A percentile compares a stretch with the other conserved stretches of the same genome.
Conservation (phyloP, 1,140 invertebrate species). For the Potamilus streckersoni region DNA sequence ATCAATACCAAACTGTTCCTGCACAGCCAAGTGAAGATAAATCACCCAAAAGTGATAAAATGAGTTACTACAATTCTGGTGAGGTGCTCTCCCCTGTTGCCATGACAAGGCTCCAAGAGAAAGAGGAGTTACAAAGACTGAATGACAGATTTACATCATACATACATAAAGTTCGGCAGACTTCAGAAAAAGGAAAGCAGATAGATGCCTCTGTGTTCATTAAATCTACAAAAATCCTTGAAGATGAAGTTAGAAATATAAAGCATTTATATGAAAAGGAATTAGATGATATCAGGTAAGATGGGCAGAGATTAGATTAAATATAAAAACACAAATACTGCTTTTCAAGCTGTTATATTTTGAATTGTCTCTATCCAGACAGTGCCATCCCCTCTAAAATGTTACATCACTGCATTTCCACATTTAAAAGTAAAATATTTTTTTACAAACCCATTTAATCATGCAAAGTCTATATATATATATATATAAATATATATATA, state of each 20-base stretch:
- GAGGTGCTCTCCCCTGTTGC: constrained; percentile 15
- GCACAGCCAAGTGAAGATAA: constrained; percentile 9
- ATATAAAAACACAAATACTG: not conserved
- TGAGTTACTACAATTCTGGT: constrained; percentile 21
- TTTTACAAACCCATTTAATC: no score
- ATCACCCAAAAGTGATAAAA: constrained; percentile 5
- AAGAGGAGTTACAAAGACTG: constrained; percentile 46
- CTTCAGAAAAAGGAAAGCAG: constrained; percentile 38
- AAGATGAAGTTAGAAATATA: constrained; percentile 48
- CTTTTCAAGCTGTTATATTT: no score
- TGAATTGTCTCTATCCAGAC: no score
- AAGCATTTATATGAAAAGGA: constrained; percentile 55
- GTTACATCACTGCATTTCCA: no score
- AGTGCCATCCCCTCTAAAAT: no score
- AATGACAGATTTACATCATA: constrained; percentile 50
- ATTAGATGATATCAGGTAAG: constrained; percentile 52
- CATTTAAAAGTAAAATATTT: no score
- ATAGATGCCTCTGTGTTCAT: constrained; percentile 45
- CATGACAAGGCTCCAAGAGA: constrained; percentile 42
- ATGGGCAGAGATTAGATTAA: not conserved
- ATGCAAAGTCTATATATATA: no score
- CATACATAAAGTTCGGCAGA: constrained; percentile 39
- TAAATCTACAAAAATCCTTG: constrained; percentile 45
- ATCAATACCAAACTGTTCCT: constrained; percentile 25
- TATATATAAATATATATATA: no score